Base-by-base conservation (phyloP, 2,888 invertebrate species). In the Acronicta psi region DNA sequence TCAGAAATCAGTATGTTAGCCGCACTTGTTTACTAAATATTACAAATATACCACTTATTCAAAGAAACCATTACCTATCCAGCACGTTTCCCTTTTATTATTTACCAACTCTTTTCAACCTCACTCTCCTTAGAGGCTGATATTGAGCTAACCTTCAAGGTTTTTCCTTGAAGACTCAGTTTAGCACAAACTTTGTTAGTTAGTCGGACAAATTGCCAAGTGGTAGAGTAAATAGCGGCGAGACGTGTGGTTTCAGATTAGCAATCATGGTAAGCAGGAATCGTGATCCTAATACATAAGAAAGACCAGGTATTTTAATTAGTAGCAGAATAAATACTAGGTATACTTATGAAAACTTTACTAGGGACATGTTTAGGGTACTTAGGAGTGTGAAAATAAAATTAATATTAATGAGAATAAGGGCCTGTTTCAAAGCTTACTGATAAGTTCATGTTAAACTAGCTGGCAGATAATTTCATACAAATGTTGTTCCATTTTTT, bases 191-290 rank as follows among this genome's bases (percentile, higher is more conserved):
- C 29, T 68, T 20, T 25, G 23, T 53, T 51, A 29, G 55, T 67
- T 66, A n/a, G 52, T 16, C 40, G 47, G 38, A 40, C 41, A 41
- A 17, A 51, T 59, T 60, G 60, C 36, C 17, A 50, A 68, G 42
- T 37, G 23, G 37, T 14, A 34, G 7, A 36, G 56, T 38, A 51
- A 52, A 69, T 59, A 63, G n/a, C 34, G 29, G 16, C 11, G 25
- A 18, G 18, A 47, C 70, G 53, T 56, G 59, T 37, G 37, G 41
- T 31, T 46, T 29, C 23, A 11, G 25, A 65, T 69, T 60, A 60
- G 50, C 57, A 36, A 44, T 37, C 41, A 57, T 16, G 10, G 46
- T 43, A 57, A 47, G 50, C 42, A 43, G 16, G 23, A 45, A 46
- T 54, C 56, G 45, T 42, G 45, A 16, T 46, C 18, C 59, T 50